phyloP scores from a whole-genome alignment of 2,797 vertebrate genomes.

The Semaprochilodus insignis region DNA sequence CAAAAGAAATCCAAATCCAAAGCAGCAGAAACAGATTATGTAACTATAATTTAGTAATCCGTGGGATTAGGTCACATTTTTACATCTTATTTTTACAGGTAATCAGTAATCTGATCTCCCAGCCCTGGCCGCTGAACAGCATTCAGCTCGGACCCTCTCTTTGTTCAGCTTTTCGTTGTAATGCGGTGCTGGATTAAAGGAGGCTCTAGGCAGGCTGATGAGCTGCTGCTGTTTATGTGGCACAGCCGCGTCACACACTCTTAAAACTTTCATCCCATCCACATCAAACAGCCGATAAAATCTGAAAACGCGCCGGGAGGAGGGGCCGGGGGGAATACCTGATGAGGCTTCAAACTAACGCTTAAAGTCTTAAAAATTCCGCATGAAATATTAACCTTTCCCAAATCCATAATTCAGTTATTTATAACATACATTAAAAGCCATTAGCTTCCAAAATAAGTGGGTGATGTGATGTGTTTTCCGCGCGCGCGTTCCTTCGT shows the following conservation, averaged over 20 bases:
- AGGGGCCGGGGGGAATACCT: conserved; percentile 54
- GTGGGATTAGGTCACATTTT: no score
- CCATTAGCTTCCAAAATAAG: conserved; percentile 81
- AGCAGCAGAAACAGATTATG: no score
- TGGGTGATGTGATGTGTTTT: conserved; percentile 60
- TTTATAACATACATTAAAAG: conserved; percentile 86
- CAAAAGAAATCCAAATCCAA: no score
- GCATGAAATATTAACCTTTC: conserved; percentile 79
- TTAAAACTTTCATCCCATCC: conserved; percentile 82
- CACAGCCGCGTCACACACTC: conserved; percentile 62
- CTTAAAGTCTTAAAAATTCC: conserved; percentile 75
- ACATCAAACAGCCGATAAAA: conserved; percentile 78
- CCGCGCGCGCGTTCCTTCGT: conserved; percentile 62
- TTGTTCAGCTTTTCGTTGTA: conserved; percentile 59
- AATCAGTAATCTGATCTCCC: no score
- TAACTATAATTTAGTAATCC: no score
- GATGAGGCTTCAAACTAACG: conserved; percentile 73
- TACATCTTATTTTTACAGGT: no score
- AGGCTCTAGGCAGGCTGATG: conserved; percentile 61
- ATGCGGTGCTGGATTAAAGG: conserved; percentile 49
- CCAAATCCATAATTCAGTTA: conserved; percentile 79
- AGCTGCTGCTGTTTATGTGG: conserved; percentile 73
- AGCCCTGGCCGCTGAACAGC: neutral
- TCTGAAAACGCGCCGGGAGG: conserved; percentile 66
- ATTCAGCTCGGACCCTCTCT: neutral